phyloP scores from a whole-genome alignment of 2,888 invertebrate species.

The Drosophila meridiana region DNA sequence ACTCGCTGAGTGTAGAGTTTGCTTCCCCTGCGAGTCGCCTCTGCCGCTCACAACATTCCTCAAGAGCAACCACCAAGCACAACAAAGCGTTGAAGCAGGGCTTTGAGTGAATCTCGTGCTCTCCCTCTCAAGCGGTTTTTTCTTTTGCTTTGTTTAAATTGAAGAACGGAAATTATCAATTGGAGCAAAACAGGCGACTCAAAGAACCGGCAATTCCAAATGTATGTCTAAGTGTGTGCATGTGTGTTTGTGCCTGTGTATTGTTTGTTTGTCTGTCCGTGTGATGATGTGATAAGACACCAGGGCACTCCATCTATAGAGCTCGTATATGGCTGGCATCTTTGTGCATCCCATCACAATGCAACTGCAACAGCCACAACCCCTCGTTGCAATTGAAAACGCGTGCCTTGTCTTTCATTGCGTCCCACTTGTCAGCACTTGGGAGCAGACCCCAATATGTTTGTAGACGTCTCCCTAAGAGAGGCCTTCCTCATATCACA shows the following conservation, averaged over 20 bases:
- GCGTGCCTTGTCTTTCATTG: constrained; percentile 62
- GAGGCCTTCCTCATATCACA: constrained; percentile 55
- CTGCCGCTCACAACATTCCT: constrained; percentile 10
- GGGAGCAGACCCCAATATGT: constrained; percentile 11
- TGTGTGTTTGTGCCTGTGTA: constrained; percentile 13
- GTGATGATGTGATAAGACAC: constrained; percentile 68
- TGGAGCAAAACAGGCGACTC: constrained; percentile 53
- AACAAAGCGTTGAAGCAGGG: constrained; percentile 63
- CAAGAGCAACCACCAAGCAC: constrained; percentile 51
- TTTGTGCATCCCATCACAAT: constrained; percentile 26
- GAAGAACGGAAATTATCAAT: constrained; percentile 75
- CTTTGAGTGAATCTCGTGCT: constrained; percentile 49
- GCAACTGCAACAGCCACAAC: constrained; percentile 38
- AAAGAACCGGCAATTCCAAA: constrained; percentile 51
- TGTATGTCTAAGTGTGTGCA: constrained; percentile 11
- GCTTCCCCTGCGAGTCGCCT: constrained; percentile 18
- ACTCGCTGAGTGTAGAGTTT: constrained; percentile 54
- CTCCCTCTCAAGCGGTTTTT: constrained; percentile 14
- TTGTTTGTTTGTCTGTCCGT: constrained; percentile 51
- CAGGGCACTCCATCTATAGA: constrained; percentile 29
- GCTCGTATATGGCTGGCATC: background rate
- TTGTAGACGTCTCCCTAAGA: background rate
- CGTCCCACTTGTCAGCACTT: constrained; percentile 48
- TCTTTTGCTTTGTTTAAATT: constrained; percentile 57
- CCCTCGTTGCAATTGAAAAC: constrained; percentile 33